Conservation (phyloP, 1,140 invertebrate species). For the Pinna nobilis region DNA sequence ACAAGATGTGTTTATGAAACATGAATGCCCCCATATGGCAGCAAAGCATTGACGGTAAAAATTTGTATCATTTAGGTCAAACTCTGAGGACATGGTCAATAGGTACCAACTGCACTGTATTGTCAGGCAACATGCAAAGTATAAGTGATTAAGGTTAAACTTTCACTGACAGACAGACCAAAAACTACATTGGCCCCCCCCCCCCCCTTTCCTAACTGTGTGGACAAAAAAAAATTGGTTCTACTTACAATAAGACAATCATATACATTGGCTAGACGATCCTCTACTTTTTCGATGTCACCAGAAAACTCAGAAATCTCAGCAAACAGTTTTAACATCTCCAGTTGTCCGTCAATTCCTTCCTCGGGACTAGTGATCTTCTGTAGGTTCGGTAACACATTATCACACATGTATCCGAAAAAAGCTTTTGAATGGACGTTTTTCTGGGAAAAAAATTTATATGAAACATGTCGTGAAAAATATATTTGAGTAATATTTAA, state of each 20-base stretch:
- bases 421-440: constrained; percentile 92
- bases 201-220: too few relatives aligned
- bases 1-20: too few relatives aligned
- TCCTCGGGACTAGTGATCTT: constrained; percentile 73
- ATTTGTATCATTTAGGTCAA: too few relatives aligned
- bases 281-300: constrained; percentile 83
- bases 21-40: too few relatives aligned
- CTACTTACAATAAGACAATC: constrained; percentile 84
- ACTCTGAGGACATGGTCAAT: too few relatives aligned
- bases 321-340: constrained; percentile 90
- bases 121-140: too few relatives aligned
- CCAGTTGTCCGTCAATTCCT: constrained; percentile 84
- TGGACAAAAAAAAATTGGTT: too few relatives aligned
- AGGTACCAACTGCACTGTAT: too few relatives aligned
- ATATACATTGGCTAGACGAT: constrained; percentile 84
- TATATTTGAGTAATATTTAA: neutral
- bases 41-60: too few relatives aligned
- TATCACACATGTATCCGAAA: constrained; percentile 89
- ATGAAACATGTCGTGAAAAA: neutral
- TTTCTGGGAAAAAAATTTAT: constrained; percentile 79
- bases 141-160: too few relatives aligned
- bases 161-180: too few relatives aligned
- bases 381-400: constrained; percentile 84
- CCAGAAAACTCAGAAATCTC: constrained; percentile 87
- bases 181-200: too few relatives aligned